Evolutionary conservation across 2,888 invertebrate species (phyloP).

Genomic region (Prosopocoilus inquinatus): DNA sequence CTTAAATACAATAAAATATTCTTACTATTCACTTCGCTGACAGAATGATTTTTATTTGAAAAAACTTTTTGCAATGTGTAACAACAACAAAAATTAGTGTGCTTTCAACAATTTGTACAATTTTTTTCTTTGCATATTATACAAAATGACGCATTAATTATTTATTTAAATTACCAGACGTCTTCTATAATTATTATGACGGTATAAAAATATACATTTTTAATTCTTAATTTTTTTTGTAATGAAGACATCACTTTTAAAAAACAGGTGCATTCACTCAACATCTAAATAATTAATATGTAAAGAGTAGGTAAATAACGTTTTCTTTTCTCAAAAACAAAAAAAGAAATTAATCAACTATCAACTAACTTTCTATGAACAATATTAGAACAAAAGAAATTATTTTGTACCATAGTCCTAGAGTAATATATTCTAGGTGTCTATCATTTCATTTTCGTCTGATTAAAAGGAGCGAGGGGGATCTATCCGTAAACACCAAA

Average conservation of each 20-base stretch:
- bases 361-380: constrained; percentile 18
- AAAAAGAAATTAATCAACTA: constrained; percentile 13
- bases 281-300: constrained; percentile 1
- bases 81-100: background rate
- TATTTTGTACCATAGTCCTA: constrained; percentile 20
- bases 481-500: constrained; percentile 31
- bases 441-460: background rate
- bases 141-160: background rate
- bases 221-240: constrained; percentile 8
- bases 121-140: constrained; percentile 6
- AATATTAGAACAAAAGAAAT: constrained; percentile 17
- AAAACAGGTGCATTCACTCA: no score
- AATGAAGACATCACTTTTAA: no score
- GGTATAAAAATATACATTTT: constrained; percentile 15
- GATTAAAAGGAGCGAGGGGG: background rate
- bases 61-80: background rate
- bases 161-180: constrained; percentile 9
- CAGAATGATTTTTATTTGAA: background rate
- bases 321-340: no score
- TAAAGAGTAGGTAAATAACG: no score
- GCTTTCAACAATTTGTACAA: constrained; percentile 8
- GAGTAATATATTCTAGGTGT: constrained; percentile 9
- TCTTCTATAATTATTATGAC: constrained; percentile 9
- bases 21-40: background rate
- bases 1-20: no score